Base-by-base conservation (phyloP, 2,888 invertebrate species). In the Tricholauxania praeusta region DNA sequence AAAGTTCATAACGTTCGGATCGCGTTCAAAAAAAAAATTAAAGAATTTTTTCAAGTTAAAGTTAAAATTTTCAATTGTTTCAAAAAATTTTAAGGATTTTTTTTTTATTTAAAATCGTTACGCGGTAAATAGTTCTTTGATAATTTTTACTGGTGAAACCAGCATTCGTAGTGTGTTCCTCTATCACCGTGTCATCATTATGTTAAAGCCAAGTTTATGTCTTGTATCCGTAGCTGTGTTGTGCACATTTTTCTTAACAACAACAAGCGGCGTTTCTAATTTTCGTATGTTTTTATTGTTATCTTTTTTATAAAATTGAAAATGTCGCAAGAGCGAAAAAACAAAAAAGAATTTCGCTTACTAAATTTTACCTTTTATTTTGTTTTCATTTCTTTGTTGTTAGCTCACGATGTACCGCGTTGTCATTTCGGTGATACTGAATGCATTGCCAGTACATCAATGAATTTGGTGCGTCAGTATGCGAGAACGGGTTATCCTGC, bases 351-450 rank as follows among this genome's bases (percentile, higher is more conserved):
- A 57, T 57, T 19, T 57, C 8, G 28, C 39, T 39, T 60, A 51
- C 12, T 51, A 52, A 65, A 3, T 49, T 69, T 69, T 65, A 17
- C 60, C 47, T 52, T 73, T 60, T 70, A 4, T n/a, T 60, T n/a
- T 22, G n/a, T 53, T 12, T 53, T n/a, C 53, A 19, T n/a, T 64
- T 49, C 14, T 70, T n/a, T 32, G 10, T 59, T 47, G 28, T 78
- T 75, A 86, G 86, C 86, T 72, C 74, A 82, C 48, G 86, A 86
- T 39, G 78, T 87, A 74, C 81, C 82, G 47, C 84, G 82, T 63
- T 87, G 87, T 70, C 82, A 79, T 76, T 14, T 72, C 3, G 83
- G 82, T 53, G 87, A 87, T 74, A 82, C 82, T 10, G 79, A 74
- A 17, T 87, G 87, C 80, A 82, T 87, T 55, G 78, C 82, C 17